Base-by-base conservation (phyloP, 2,113 vertebrate species). In the Alethe castanea region DNA sequence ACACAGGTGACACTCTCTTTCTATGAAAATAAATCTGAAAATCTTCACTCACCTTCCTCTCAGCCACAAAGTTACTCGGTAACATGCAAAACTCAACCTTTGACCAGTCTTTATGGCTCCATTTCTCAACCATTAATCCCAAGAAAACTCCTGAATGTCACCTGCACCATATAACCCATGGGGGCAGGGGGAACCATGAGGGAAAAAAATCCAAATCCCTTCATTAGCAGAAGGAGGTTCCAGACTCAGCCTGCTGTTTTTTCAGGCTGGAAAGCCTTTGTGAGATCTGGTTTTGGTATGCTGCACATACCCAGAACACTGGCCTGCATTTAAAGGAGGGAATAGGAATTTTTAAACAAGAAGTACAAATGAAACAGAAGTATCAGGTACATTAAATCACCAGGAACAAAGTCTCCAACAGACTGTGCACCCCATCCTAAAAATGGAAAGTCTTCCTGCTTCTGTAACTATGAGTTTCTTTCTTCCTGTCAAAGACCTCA, bases 81-180 rank as follows among this genome's bases (percentile, higher is more conserved):
- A 82, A 82, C 31, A 2, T 9, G 59, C 69, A 69, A 59, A 78
- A 48, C 40, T 19, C 60, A 81, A 54, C 82, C 90, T 92, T 17
- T 90, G 92, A 28, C 64, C 93, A 31, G 35, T 23, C 52, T 60
- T 72, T 35, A 54, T 4, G 2, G 57, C 87, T 86, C 36, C 10
- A 35, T 64, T 83, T 93, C 95, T 82, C 79, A 59, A 94, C 28
- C n/a, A 35, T 61, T 70, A 85, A 77, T 59, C 59, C 45, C 36
- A 6, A 23, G 71, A 69, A 36, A 52, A 53, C 57, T 76, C 52
- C 31, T 42, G 59, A 76, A 77, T 47, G 54, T 85, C 85, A 88
- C 9, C 79, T 77, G 90, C 45, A 36, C 40, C 38, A 18, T 57
- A 64, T 25, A 69, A 76, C n/a, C 25, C 17, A 8, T 2, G 11